Evolutionary conservation across 2,113 vertebrate genomes (phyloP).

Genomic region (Orientallactaga bullata): DNA sequence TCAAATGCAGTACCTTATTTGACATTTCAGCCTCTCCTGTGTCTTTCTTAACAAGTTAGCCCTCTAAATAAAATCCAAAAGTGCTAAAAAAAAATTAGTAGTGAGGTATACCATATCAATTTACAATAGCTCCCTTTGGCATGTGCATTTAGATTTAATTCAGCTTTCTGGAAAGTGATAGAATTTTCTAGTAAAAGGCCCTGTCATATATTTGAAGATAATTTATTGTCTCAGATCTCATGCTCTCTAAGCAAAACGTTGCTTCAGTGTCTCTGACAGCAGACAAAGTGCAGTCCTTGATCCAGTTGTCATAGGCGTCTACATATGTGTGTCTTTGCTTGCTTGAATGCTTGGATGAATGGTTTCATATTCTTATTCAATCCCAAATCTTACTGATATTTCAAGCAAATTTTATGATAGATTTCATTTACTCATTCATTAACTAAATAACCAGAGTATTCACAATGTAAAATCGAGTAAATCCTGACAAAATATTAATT

Average conservation of each 20-base stretch:
- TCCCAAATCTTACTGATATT: not conserved
- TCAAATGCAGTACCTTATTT: not conserved
- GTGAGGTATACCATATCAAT: not conserved
- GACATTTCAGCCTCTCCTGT: not conserved
- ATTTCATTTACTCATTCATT: not conserved
- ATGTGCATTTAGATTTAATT: not conserved
- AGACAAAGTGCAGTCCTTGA: not conserved
- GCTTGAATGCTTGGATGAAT: not conserved
- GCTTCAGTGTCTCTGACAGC: not conserved
- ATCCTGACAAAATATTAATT: not conserved
- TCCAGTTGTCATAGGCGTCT: not conserved
- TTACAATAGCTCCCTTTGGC: not conserved
- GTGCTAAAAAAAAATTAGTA: not conserved
- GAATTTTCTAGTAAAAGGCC: not conserved
- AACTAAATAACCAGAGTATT: not conserved
- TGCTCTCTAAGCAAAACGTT: constrained; percentile 2
- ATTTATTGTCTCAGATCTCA: not conserved
- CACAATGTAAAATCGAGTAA: not conserved
- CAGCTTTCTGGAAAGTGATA: not conserved
- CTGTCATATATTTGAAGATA: not conserved
- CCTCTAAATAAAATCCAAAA: constrained; percentile 2
- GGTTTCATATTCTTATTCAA: not conserved
- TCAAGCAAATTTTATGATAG: not conserved
- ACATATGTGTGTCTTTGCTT: not conserved
- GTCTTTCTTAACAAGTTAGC: not conserved